Evolutionary conservation across 2,888 invertebrate genomes (phyloP), one percentile per base, ranked within the genome.

Genomic region (Cheilosia grossa): DNA sequence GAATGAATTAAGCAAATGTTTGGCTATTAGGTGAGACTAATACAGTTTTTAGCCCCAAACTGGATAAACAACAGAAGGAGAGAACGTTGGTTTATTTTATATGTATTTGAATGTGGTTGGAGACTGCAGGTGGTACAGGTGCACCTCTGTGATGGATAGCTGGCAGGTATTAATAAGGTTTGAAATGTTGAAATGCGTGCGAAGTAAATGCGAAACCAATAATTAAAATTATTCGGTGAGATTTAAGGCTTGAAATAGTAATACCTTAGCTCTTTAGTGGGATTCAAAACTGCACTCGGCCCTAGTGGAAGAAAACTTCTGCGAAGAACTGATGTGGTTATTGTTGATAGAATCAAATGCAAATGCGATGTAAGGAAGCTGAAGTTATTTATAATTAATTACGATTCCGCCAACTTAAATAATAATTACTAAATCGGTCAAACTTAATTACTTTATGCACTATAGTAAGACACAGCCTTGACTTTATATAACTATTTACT

Each of bases 41-140:
- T 75, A 59, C 66, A 51, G 74, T 58, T 66, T 74, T n/a, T 66
- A 40, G 58, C 33, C 19, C n/a, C 2, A 58, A 49, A 66, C 64
- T 58, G 44, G 73, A 73, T 63, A 27, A n/a, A 17, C 24, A 27
- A 27, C 10, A 42, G 30, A n/a, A 15, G 17, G 15, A 19, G 15
- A n/a, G 10, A 53, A 51, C 42, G 72, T 53, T 42, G 53, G 61
- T 21, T 51, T 27, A 7, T 66, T 61, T 40, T 7, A n/a, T 44
- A n/a, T n/a, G n/a, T n/a, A 42, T 73, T 61, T 61, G 17, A 33
- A 56, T 64, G 17, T 64, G 47, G 63, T 24, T 6, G 9, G 17
- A 47, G 9, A 47, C 17, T 47, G 17, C 7, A 21, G 19, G 17
- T 44, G 24, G 27, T 10, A 51, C 81, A 75, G 81, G 49, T 81